phyloP scores from a whole-genome alignment of 2,888 invertebrate genomes.

The Folsomia manolachei region DNA sequence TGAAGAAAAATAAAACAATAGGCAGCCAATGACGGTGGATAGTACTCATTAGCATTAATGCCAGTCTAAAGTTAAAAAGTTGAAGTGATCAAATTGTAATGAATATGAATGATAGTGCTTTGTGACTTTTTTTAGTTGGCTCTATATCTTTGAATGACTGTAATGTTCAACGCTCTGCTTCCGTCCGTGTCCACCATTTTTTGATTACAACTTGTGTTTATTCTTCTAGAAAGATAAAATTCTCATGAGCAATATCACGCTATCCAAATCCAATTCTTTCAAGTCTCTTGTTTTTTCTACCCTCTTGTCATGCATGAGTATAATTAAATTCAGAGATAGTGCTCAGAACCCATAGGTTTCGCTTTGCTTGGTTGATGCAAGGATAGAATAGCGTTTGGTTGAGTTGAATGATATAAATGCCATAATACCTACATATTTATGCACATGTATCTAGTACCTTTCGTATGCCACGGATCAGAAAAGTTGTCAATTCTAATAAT shows the following conservation, averaged over 20 bases:
- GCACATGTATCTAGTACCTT: no score
- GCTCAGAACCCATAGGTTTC: background rate
- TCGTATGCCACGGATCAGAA: background rate
- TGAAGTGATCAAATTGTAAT: slow-evolving; percentile 4
- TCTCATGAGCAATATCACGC: slow-evolving; percentile 17
- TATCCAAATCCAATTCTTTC: slow-evolving; percentile 7
- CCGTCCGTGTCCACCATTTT: background rate
- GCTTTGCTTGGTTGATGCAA: background rate
- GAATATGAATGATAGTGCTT: background rate
- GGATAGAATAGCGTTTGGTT: background rate
- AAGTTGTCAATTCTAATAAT: slow-evolving; percentile 10
- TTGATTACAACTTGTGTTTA: slow-evolving; percentile 2
- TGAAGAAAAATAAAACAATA: background rate
- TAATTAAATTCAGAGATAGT: background rate
- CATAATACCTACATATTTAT: no score
- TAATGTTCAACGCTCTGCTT: slow-evolving; percentile 3
- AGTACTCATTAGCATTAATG: slow-evolving; percentile 4
- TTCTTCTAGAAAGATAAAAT: slow-evolving; percentile 13
- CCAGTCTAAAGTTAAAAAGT: background rate
- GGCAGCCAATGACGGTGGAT: background rate
- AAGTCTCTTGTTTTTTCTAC: background rate
- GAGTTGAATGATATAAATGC: no score
- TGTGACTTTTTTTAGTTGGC: background rate
- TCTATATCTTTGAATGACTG: no score
- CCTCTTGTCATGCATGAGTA: slow-evolving; percentile 7